Evolutionary conservation across 2,888 invertebrate genomes (phyloP).

Genomic region (Drosophila phalerata): DNA sequence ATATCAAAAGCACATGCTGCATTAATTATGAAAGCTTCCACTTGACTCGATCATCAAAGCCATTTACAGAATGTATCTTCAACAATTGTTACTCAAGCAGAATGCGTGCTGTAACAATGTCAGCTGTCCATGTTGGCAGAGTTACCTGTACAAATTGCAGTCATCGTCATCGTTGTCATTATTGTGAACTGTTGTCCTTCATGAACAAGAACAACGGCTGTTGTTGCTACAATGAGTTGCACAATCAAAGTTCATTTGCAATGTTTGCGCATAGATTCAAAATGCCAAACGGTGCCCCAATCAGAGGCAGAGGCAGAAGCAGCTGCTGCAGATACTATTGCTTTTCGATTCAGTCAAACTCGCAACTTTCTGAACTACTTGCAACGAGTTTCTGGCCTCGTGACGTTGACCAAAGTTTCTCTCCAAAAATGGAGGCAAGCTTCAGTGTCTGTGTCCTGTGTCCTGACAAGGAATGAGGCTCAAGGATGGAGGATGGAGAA

Average conservation of each 20-base stretch:
- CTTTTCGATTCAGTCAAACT: too few relatives aligned
- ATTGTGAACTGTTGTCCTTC: conserved; percentile 23
- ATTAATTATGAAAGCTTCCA: background rate
- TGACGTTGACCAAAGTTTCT: conserved; percentile 43
- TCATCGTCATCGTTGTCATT: conserved; percentile 19
- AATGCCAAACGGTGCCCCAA: conserved; percentile 59
- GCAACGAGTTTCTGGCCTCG: conserved; percentile 5
- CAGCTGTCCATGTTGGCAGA: conserved; percentile 7
- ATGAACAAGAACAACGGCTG: conserved; percentile 15
- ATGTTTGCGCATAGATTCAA: conserved; percentile 66
- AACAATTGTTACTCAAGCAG: background rate
- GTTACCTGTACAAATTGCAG: conserved; percentile 7
- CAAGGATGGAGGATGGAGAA: conserved; percentile 6
- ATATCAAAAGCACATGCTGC: background rate
- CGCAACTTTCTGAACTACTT: conserved; percentile 34
- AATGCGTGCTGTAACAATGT: conserved; percentile 1
- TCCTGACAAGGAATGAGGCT: background rate
- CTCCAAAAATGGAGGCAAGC: conserved; percentile 41
- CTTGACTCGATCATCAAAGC: background rate
- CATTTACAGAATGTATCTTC: background rate
- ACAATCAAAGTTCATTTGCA: conserved; percentile 73
- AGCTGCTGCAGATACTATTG: too few relatives aligned
- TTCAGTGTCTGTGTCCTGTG: conserved; percentile 3
- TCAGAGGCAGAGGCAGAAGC: conserved; percentile 33
- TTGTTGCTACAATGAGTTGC: conserved; percentile 44